Evolutionary conservation across 2,888 invertebrate genomes (phyloP).

Genomic region (Chloroclystis v-ata): DNA sequence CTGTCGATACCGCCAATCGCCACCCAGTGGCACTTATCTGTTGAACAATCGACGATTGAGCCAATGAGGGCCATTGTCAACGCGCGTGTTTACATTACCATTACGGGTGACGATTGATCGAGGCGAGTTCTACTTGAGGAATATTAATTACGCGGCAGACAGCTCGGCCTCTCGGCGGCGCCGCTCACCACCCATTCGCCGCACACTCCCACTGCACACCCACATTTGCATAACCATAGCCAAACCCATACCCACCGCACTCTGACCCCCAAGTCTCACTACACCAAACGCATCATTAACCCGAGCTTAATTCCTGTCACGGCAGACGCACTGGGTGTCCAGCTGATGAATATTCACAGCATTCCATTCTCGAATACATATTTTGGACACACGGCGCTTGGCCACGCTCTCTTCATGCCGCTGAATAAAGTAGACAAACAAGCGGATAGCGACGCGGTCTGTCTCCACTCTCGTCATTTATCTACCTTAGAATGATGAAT

Average conservation of each 20-base stretch:
- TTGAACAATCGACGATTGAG: slow-evolving; percentile 48
- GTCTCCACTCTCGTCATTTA: slow-evolving; percentile 74
- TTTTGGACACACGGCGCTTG: slow-evolving; percentile 62
- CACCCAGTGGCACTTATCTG: slow-evolving; percentile 60
- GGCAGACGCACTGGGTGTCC: slow-evolving; percentile 73
- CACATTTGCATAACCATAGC: slow-evolving; percentile 64
- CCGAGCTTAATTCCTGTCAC: slow-evolving; percentile 74
- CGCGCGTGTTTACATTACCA: slow-evolving; percentile 69
- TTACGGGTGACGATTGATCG: slow-evolving; percentile 73
- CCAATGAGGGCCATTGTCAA: slow-evolving; percentile 62
- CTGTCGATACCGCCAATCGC: slow-evolving; percentile 51
- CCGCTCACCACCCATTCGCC: slow-evolving; percentile 72
- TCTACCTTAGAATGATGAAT: slow-evolving; percentile 78
- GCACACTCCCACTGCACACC: slow-evolving; percentile 64
- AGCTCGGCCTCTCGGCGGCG: slow-evolving; percentile 58
- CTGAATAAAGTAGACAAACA: slow-evolving; percentile 64
- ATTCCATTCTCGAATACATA: slow-evolving; percentile 76
- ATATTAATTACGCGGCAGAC: slow-evolving; percentile 70
- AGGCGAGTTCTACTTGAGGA: slow-evolving; percentile 62
- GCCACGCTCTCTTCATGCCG: slow-evolving; percentile 46
- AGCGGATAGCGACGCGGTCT: slow-evolving; percentile 52
- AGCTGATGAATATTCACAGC: slow-evolving; percentile 75
- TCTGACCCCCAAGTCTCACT: slow-evolving; percentile 65
- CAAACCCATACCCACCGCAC: slow-evolving; percentile 45
- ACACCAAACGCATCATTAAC: slow-evolving; percentile 68